Percentiles rank a stretch among this genome's conserved stretches.
Conservation (phyloP, 2,797 vertebrate genomes). For the Dendrocincla tyrannina region DNA sequence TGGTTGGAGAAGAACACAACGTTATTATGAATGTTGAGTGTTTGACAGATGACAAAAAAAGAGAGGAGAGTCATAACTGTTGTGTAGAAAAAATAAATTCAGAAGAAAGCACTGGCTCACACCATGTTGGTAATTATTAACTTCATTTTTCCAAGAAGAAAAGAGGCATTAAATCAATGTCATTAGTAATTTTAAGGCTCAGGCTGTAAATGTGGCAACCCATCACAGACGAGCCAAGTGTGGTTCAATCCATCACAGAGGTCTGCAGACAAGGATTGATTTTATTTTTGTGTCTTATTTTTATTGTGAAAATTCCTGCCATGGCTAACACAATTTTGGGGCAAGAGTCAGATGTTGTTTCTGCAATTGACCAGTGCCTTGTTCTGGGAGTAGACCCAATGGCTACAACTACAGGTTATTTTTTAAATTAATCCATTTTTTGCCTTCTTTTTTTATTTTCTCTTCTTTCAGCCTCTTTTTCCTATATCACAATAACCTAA, state of each 20-base stretch:
- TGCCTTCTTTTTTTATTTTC: neutral
- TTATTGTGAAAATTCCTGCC: slow-evolving; percentile 13
- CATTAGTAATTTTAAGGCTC: slow-evolving; percentile 12
- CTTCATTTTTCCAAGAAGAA: slow-evolving; percentile 35
- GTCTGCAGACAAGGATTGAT: neutral
- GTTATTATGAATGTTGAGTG: neutral
- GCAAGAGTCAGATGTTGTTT: neutral
- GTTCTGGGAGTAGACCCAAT: neutral
- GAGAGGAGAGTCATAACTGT: neutral
- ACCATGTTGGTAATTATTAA: slow-evolving; percentile 31
- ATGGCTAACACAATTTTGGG: neutral
- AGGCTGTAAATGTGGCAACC: neutral
- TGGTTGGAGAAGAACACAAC: neutral
- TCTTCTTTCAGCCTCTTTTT: neutral
- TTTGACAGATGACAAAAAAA: neutral
- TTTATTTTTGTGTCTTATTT: slow-evolving; percentile 6
- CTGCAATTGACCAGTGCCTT: neutral
- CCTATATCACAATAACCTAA: neutral
- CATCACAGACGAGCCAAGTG: slow-evolving; percentile 1
- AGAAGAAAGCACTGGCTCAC: slow-evolving; percentile 5
- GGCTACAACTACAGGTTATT: neutral
- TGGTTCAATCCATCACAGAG: neutral
- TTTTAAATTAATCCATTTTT: neutral
- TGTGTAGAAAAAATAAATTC: neutral
- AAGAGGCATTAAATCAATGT: slow-evolving; percentile 44